A percentile compares a stretch with the other conserved stretches of the same genome.
Conservation (phyloP, 2,113 vertebrate species). For the Ranitomeya imitator region DNA sequence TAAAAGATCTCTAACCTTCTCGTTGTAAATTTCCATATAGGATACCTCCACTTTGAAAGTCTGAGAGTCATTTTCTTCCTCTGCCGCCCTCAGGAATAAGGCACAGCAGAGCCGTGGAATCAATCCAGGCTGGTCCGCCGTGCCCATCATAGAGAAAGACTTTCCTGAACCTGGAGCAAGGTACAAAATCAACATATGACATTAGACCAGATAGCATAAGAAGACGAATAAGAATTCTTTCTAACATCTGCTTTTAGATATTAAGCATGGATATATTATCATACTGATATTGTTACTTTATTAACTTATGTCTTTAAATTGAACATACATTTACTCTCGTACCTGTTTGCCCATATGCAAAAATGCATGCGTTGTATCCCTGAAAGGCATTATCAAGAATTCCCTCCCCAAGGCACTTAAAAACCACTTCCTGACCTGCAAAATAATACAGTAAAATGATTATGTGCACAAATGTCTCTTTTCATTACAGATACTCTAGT, state of each 20-base stretch:
- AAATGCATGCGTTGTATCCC: slow-evolving; percentile 98
- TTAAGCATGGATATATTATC: neutral
- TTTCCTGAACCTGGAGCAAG: slow-evolving; percentile 89
- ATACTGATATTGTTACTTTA: neutral
- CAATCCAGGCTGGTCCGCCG: slow-evolving; percentile 91
- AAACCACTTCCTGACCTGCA: slow-evolving; percentile 97
- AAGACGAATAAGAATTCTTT: neutral
- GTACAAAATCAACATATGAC: neutral
- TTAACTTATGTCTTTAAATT: neutral
- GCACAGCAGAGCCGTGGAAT: slow-evolving; percentile 96
- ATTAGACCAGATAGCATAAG: neutral
- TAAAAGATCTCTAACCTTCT: slow-evolving; percentile 95
- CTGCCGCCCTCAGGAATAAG: slow-evolving; percentile 91
- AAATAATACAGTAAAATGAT: slow-evolving; percentile 37
- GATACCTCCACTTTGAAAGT: slow-evolving; percentile 97
- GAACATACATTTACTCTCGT: slow-evolving; percentile 58
- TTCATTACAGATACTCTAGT: neutral
- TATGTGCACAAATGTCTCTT: slow-evolving; percentile 2
- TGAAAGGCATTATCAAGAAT: slow-evolving; percentile 99
- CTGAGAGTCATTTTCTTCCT: slow-evolving; percentile 83
- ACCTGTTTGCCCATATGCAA: slow-evolving; percentile 99
- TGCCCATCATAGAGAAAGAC: slow-evolving; percentile 99
- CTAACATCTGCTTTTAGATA: neutral
- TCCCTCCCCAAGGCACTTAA: slow-evolving; percentile 98
- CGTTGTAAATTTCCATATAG: slow-evolving; percentile 99